Percentiles rank a stretch among this genome's conserved stretches.
phyloP scores from a whole-genome alignment of 35 echinoderm and acorn worm species.

The Patiria miniata region DNA sequence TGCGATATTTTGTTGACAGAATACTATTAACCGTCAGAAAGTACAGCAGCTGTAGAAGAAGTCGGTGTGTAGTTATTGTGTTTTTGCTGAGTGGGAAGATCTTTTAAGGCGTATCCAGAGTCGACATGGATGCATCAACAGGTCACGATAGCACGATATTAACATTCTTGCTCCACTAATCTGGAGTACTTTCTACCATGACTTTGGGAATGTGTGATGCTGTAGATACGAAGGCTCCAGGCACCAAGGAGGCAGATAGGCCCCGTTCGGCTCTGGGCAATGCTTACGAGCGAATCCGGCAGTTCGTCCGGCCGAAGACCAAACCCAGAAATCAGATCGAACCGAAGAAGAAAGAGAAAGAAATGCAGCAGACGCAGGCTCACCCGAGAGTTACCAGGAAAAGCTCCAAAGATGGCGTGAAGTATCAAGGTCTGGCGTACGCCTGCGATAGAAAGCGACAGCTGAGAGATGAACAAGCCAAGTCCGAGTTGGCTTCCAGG shows the following conservation, averaged over 20 bases:
- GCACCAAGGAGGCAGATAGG: neutral
- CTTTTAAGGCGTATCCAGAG: no score
- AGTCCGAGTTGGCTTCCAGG: neutral
- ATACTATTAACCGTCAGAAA: no score
- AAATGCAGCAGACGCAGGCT: neutral
- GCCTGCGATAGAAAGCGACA: neutral
- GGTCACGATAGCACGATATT: no score
- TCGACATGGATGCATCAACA: no score
- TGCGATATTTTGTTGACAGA: no score
- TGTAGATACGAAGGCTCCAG: neutral
- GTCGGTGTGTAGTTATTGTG: no score
- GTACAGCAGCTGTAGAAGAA: no score
- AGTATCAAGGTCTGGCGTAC: neutral
- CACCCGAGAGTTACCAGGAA: neutral
- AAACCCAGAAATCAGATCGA: neutral
- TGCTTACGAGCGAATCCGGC: neutral
- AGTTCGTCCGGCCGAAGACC: neutral
- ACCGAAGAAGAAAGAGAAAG: neutral
- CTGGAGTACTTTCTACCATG: neutral
- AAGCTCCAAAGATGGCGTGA: neutral
- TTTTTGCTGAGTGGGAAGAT: no score
- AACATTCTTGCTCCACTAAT: no score
- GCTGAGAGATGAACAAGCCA: neutral
- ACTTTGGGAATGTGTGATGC: conserved; percentile 17
- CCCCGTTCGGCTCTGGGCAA: neutral